phyloP scores from a whole-genome alignment of 2,888 invertebrate genomes.

The Dryomyza anilis region DNA sequence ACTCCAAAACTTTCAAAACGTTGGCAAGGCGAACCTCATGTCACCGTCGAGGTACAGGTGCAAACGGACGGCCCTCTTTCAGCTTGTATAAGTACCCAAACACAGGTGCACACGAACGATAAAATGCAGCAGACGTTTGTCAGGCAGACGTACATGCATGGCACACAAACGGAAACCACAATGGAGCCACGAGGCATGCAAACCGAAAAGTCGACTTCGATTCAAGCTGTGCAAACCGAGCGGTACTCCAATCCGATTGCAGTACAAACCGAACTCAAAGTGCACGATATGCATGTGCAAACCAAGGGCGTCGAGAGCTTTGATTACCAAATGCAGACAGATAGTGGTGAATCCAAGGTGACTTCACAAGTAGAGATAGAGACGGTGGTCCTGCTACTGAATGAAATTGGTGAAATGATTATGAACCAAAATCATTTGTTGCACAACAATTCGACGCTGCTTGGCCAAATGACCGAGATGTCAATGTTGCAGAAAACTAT shows the following conservation, averaged over 20 bases:
- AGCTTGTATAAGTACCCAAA: conserved; percentile 17
- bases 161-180: conserved; percentile 24
- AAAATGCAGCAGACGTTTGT: conserved; percentile 20
- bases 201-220: conserved; percentile 11
- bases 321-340: conserved; percentile 1
- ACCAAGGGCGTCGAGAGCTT: conserved; percentile 14
- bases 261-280: conserved; percentile 17
- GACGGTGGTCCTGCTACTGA: conserved; percentile 35
- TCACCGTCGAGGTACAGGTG: neutral
- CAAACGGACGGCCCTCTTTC: neutral
- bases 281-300: conserved; percentile 20
- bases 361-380: conserved; percentile 25
- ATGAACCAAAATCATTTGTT: conserved; percentile 37
- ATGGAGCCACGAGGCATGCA: conserved; percentile 8
- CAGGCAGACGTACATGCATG: conserved; percentile 8
- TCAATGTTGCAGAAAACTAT: conserved; percentile 20
- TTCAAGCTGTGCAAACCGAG: conserved; percentile 18
- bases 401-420: conserved; percentile 40
- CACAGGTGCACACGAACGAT: neutral
- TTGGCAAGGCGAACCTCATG: neutral
- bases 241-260: neutral
- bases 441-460: conserved; percentile 32
- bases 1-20: neutral
- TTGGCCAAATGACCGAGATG: conserved; percentile 35
- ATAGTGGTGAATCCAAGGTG: neutral